Base-by-base conservation (phyloP, 1,140 invertebrate genomes). In the Gryllus bimaculatus region DNA sequence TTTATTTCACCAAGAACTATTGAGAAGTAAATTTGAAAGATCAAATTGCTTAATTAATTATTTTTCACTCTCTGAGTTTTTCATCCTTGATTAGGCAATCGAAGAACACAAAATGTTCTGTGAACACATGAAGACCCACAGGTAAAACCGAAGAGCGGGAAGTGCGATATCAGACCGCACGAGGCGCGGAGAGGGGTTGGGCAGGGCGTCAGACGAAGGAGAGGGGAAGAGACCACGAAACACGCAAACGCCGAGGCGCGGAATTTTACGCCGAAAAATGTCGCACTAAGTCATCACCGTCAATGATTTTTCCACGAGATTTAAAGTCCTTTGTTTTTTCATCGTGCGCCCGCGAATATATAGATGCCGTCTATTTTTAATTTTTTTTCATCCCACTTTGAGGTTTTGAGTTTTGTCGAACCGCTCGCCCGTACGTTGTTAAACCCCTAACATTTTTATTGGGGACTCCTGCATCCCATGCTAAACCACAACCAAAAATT, bases 401-500 rank as follows among this genome's bases (percentile, higher is more conserved):
- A 66, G 54, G 54, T 66, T 66, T 66, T 66, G 54, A 66, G 54
- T 66, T 66, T 66, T 66, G 54, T 66, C 54, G 54, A 66, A 66
- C 10, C 54, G 54, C 10, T 18, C 54, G 54, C 10, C 54, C 54
- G 54, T 13, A 66, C 54, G 54, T 66, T 66, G 54, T 66, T 13
- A 66, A 66, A 66, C 54, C 54, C 54, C 54, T 66, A 66, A 66
- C 54, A 66, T 66, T 66, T 66, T 66, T 66, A 66, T 66, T 66
- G 54, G 54, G 18, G 18, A 18, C 54, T 10, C 54, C 54, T 66
- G 54, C 54, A 66, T 66, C 54, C 54, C 54, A 39, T 66, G 54
- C 18, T 66, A 66, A 66, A 66, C 54, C 54, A 66, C 54, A 66
- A 66, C 54, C 54, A 66, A 66, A 66, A 66, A 66, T 66, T 66